These are phyloP conservation scores for Phoxinus dragarum DNA, from an alignment of 2,797 vertebrate species.

Conservation along the genomic window DNA sequence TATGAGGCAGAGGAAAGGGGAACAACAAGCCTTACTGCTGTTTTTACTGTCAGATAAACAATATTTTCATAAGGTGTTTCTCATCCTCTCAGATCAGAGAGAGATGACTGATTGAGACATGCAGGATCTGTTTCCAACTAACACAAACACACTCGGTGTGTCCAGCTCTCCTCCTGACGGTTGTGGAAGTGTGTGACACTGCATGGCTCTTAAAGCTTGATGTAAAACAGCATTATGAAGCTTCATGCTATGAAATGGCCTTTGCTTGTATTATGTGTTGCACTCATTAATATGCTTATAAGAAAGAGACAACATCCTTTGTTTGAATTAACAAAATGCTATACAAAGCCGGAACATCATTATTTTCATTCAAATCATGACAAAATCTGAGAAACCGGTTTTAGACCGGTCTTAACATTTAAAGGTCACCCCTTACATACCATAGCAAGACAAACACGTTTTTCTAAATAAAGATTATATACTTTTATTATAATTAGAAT, in stretches of 20 bases:
- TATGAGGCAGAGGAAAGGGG: constrained; percentile 58
- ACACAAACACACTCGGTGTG: constrained; percentile 54
- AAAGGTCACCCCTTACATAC: constrained; percentile 1
- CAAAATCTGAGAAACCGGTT: not conserved
- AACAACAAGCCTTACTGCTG: constrained; percentile 60
- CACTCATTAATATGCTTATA: not conserved
- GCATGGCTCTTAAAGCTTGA: not conserved
- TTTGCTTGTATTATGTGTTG: not conserved
- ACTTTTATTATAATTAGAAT: not conserved
- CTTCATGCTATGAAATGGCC: not conserved
- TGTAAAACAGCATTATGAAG: constrained; percentile 23
- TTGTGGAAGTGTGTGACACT: constrained; percentile 23
- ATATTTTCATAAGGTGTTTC: constrained; percentile 78
- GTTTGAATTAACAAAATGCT: not conserved
- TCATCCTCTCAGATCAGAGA: constrained; percentile 67
- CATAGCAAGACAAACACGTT: not conserved
- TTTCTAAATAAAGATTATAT: not conserved
- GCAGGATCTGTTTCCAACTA: constrained; percentile 60
- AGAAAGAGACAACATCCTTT: not conserved
- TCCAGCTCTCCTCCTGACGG: constrained; percentile 16
- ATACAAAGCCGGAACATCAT: not conserved
- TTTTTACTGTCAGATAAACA: constrained; percentile 71
- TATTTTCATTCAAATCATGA: not conserved
- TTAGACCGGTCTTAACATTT: not conserved
- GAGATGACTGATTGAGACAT: constrained; percentile 57